Percentiles rank a stretch among this genome's conserved stretches.
Evolutionary conservation across 2,113 vertebrate genomes (phyloP).

Genomic region (Gila orcuttii): DNA sequence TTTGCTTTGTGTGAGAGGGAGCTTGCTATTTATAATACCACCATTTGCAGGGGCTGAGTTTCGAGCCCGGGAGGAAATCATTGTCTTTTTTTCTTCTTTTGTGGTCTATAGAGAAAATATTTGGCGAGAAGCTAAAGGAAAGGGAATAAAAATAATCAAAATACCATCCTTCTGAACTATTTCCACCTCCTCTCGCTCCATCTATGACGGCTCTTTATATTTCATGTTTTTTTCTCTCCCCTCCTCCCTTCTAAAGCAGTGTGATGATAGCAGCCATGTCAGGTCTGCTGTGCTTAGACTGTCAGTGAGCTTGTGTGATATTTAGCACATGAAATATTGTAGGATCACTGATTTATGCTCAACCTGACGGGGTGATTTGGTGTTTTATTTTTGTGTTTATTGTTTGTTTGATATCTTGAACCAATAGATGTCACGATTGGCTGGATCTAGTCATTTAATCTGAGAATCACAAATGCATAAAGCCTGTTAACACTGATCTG

Average conservation of each 20-base stretch:
- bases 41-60: slow-evolving; percentile 14
- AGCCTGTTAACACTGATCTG: neutral
- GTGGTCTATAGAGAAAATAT: slow-evolving; percentile 2
- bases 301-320: slow-evolving; percentile 57
- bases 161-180: slow-evolving; percentile 6
- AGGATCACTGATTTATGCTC: neutral
- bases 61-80: neutral
- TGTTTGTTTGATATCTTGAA: neutral
- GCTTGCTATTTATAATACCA: slow-evolving; percentile 61
- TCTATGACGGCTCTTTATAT: slow-evolving; percentile 52
- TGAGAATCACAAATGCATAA: neutral
- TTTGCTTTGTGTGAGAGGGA: slow-evolving; percentile 54
- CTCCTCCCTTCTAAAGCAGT: slow-evolving; percentile 48
- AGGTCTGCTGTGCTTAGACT: slow-evolving; percentile 63
- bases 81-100: slow-evolving; percentile 30
- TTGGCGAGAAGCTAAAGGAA: neutral
- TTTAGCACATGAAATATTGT: neutral
- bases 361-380: neutral
- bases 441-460: neutral
- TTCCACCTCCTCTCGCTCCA: slow-evolving; percentile 19
- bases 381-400: neutral
- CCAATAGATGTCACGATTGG: neutral
- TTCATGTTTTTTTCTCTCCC: slow-evolving; percentile 18
- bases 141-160: neutral
- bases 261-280: slow-evolving; percentile 70